These are phyloP conservation scores for Ranitomeya imitator DNA, from an alignment of 2,113 vertebrate genomes.

Conservation along the genomic window DNA sequence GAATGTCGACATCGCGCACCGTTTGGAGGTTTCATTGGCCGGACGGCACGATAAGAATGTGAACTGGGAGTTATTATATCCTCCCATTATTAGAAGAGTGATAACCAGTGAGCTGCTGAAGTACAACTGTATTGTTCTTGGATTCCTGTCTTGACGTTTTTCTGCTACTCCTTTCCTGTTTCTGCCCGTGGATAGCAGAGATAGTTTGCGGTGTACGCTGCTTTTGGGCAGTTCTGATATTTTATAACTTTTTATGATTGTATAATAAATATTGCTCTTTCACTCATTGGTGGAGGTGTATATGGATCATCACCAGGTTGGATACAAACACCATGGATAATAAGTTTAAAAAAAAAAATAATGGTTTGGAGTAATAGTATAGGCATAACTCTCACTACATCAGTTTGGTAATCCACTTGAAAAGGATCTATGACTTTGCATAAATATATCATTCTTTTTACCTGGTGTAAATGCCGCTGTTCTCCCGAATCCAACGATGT, in stretches of 20 bases:
- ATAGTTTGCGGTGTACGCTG: background rate
- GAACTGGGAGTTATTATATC: constrained; percentile 33
- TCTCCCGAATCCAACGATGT: no score
- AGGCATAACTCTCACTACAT: no score
- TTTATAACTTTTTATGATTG: background rate
- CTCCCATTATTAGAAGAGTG: constrained; percentile 41
- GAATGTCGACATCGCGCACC: constrained; percentile 26
- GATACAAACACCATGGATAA: background rate
- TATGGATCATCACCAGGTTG: background rate
- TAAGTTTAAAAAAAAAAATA: no score
- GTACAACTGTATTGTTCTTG: constrained; percentile 47
- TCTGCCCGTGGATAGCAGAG: constrained; percentile 9
- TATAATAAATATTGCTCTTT: background rate
- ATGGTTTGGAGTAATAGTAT: no score
- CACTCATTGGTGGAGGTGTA: background rate
- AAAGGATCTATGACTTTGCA: no score
- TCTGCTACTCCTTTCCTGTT: constrained; percentile 55
- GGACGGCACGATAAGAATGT: constrained; percentile 11
- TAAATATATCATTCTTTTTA: no score
- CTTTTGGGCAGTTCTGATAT: background rate
- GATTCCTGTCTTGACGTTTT: constrained; percentile 53
- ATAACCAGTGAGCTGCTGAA: constrained; percentile 36
- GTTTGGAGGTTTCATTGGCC: background rate
- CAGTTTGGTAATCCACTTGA: no score
- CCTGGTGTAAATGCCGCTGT: no score